Conservation (phyloP, 2,113 vertebrate species). For the Romanogobio albipinnatus region DNA sequence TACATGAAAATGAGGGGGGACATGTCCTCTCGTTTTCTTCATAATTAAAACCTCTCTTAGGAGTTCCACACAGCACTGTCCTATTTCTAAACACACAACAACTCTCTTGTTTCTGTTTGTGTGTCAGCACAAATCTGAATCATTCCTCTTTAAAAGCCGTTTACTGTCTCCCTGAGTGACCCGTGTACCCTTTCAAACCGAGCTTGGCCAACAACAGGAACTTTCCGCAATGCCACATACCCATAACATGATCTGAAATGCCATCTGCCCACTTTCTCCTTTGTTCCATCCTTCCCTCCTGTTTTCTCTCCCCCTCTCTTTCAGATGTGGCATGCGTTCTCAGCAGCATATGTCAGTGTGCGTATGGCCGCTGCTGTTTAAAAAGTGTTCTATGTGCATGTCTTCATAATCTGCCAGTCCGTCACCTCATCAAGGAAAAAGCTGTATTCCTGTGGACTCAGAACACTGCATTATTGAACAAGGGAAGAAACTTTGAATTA, state of each 20-base stretch:
- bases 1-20: conserved; percentile 3
- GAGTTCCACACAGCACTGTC: conserved; percentile 66
- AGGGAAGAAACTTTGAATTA: conserved; percentile 33
- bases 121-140: conserved; percentile 65
- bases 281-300: conserved; percentile 11
- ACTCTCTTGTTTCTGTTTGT: conserved; percentile 62
- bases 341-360: conserved; percentile 48
- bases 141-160: conserved; percentile 64
- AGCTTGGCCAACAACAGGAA: conserved; percentile 22
- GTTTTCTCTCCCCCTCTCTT: conserved; percentile 14
- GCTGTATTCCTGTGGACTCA: neutral
- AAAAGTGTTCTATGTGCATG: conserved; percentile 12
- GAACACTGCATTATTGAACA: conserved; percentile 45
- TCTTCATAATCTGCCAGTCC: conserved; percentile 43
- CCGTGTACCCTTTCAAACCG: conserved; percentile 3
- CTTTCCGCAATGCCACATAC: conserved; percentile 21
- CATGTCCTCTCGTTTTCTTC: conserved; percentile 57
- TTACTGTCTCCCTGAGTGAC: conserved; percentile 56
- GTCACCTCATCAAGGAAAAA: conserved; percentile 38
- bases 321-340: conserved; percentile 26
- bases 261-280: conserved; percentile 51
- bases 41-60: conserved; percentile 74
- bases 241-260: conserved; percentile 35
- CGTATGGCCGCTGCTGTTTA: conserved; percentile 40
- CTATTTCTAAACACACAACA: conserved; percentile 69